Evolutionary conservation across 2,797 vertebrate species (phyloP).

Genomic region (Oryzias sinensis): DNA sequence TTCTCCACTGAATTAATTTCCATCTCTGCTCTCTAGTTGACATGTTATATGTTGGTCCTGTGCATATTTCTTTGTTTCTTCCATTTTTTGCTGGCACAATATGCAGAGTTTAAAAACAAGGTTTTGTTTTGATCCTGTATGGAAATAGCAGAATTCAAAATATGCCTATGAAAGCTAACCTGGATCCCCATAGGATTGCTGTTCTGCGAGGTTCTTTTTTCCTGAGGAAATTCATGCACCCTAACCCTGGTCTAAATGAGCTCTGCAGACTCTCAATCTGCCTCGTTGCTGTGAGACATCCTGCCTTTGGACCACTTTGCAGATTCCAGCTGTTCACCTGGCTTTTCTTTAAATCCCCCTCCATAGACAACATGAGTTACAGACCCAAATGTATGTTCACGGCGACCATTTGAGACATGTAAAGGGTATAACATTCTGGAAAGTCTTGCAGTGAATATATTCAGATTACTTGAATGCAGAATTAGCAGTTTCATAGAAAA

Average conservation of each 20-base stretch:
- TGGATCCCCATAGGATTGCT: conserved; percentile 62
- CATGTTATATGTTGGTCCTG: too few species aligned
- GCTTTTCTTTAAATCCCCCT: conserved; percentile 41
- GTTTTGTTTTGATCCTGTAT: conserved; percentile 35
- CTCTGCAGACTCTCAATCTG: conserved; percentile 74
- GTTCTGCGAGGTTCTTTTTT: conserved; percentile 54
- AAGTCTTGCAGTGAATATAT: too few species aligned
- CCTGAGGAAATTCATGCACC: conserved; percentile 74
- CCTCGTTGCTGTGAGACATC: conserved; percentile 70
- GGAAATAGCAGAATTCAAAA: conserved; percentile 44
- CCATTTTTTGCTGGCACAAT: too few species aligned
- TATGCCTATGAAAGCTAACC: conserved; percentile 66
- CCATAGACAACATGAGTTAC: conserved; percentile 18
- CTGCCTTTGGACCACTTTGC: conserved; percentile 58
- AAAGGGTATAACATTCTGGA: conserved; percentile 22
- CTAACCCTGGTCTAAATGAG: conserved; percentile 79
- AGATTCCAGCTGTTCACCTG: conserved; percentile 69
- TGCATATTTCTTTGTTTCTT: too few species aligned
- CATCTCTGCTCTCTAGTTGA: neutral
- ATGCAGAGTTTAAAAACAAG: conserved; percentile 10
- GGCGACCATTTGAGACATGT: conserved; percentile 29
- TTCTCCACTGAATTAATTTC: conserved; percentile 1
- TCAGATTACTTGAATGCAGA: too few species aligned
- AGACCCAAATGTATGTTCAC: conserved; percentile 10
- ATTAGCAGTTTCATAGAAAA: conserved; percentile 21